Base-by-base conservation (phyloP, 2,797 vertebrate genomes). In the Synanceia verrucosa region DNA sequence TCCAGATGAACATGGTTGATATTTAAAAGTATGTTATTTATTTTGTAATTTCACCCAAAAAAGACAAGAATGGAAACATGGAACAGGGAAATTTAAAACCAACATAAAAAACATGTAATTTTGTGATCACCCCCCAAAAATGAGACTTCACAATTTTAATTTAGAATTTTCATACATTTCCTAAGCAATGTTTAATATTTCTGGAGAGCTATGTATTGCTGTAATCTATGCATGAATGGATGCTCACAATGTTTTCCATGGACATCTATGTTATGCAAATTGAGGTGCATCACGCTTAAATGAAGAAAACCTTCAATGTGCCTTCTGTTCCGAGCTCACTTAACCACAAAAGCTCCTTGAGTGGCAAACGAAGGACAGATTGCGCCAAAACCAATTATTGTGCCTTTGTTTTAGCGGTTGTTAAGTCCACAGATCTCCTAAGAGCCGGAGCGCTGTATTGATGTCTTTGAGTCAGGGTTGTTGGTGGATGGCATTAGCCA, bases 371-470 rank as follows among this genome's bases (percentile, higher is more conserved):
- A 91, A 91, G 86, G 92, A 92, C 93, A 93, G 92, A 93, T 93
- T 93, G 93, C 82, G 90, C 92, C 93, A 93, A 92, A 93, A 94
- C 92, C 93, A 94, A 94, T 94, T 94, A 94, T 91, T 88, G 87
- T 50, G 74, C 86, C 91, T 94, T 94, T 94, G 93, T 94, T 93
- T 94, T 85, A 86, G 83, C 73, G 68, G 79, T 87, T 92, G 91
- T 93, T 92, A 93, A 92, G 89, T 90, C 88, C 90, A 88, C 88
- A 91, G 90, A 91, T 90, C 87, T 92, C 88, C 86, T 91, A 85
- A 90, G 90, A 92, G 91, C 88, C 79, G 37, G 67, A 84, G 85
- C 58, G 62, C 69, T 83, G 91, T 91, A 93, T 92, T 93, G 93
- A 94, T 94, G 92, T 92, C 92, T 94, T 92, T 91, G 87, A 93